Base-by-base conservation (phyloP, 2,113 vertebrate genomes). In the Mastomys coucha region DNA sequence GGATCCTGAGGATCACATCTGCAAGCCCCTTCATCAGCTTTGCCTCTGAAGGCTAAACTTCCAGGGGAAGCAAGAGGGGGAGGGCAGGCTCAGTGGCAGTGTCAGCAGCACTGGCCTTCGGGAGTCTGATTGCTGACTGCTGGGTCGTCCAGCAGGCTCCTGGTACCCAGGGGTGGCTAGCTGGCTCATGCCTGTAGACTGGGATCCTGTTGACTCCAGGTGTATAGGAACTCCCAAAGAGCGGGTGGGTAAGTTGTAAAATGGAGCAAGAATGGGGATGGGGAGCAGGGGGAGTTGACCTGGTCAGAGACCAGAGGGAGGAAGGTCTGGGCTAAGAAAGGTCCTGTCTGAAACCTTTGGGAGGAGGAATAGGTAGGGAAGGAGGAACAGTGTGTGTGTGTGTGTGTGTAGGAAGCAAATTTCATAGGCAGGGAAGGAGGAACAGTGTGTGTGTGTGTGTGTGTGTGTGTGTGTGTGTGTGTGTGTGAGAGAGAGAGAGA, bases 231-330 rank as follows among this genome's bases (percentile, higher is more conserved):
- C 73, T 39, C 28, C 4, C 0, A 16, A 72, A 56, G 49, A 75
- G 36, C 73, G 88, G 96, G 85, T 91, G 88, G 96, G 85, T 91
- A n/a, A 88, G 2, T 1, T 22, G n/a, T 6, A 56, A 33, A 49
- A 20, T 26, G 12, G 49, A 65, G 31, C 51, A 60, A 69, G 60
- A 73, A 33, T 36, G 7, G 77, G 53, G 17, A 82, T 10, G 19
- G 19, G 31, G 12, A 70, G 33, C 3, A 7, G 12, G 65, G 56
- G 65, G 45, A 53, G 45, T 33, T 7, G 72, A 36, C 31, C 39
- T 42, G n/a, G 58, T 5, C 1, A 22, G 67, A 33, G 45, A 3
- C 65, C 51, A 77, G 89, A 56, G 33, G 53, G 26, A 69, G 60
- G 82, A 14, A 45, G 33, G 31, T 12, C 16, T 22, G 1, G 20